Evolutionary conservation across 2,113 vertebrate genomes (phyloP).

Genomic region (Psammodynastes pulverulentus): DNA sequence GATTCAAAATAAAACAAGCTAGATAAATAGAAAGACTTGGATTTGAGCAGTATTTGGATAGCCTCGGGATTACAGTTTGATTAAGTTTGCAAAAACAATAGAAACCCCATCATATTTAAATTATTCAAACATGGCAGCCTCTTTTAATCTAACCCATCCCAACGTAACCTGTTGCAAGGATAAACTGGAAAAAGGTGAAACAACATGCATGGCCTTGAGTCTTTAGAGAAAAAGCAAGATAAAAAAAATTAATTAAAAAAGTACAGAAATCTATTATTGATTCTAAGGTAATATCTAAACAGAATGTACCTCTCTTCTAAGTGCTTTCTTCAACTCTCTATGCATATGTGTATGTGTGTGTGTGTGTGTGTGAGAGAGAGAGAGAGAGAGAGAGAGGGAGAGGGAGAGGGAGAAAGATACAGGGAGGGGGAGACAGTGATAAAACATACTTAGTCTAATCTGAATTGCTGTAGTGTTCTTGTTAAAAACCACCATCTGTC

Average conservation of each 20-base stretch:
- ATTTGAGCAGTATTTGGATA: background rate
- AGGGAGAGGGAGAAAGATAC: background rate
- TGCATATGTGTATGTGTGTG: background rate
- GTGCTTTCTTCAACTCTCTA: constrained; percentile 17
- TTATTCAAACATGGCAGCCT: background rate
- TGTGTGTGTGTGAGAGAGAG: background rate
- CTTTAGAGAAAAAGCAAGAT: background rate
- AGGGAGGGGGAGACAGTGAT: constrained; percentile 35
- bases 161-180: background rate
- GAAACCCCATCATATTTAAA: background rate
- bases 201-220: background rate
- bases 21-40: background rate
- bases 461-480: constrained; percentile 64
- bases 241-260: background rate
- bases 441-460: constrained; percentile 54
- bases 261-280: background rate
- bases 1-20: background rate
- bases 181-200: background rate
- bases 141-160: background rate
- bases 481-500: constrained; percentile 70
- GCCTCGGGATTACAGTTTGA: background rate
- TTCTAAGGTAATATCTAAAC: constrained; percentile 4
- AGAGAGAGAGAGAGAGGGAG: background rate
- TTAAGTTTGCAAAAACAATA: background rate
- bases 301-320: constrained; percentile 38